phyloP scores from a whole-genome alignment of 92 coral and sea anemone species.

The Scolanthus callimorphus region DNA sequence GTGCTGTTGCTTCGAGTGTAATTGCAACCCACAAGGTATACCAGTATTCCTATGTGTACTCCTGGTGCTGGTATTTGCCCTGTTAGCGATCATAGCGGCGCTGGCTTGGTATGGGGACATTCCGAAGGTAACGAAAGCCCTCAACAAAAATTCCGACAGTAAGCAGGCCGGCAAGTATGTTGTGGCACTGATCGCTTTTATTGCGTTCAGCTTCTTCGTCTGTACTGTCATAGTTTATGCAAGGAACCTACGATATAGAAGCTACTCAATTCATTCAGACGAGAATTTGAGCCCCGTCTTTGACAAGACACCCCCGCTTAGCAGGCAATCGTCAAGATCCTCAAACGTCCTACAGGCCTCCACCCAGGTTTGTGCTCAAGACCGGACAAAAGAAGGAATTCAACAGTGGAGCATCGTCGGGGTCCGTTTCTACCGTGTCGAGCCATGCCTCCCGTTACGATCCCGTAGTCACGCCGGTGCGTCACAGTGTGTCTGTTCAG shows the following conservation, averaged over 20 bases:
- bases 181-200: neutral
- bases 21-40: constrained; percentile 35
- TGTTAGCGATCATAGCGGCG: constrained; percentile 11
- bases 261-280: too few relatives aligned
- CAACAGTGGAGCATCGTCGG: too few relatives aligned
- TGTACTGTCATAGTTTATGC: constrained; percentile 5
- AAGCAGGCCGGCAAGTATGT: constrained; percentile 37
- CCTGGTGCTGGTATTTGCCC: neutral
- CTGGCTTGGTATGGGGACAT: constrained; percentile 37
- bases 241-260: neutral
- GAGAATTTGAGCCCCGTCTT: too few relatives aligned
- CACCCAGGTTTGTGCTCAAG: too few relatives aligned
- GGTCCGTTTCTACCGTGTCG: too few relatives aligned
- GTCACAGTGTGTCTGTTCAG: too few relatives aligned
- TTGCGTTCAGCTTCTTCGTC: constrained; percentile 2
- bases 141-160: constrained; percentile 9
- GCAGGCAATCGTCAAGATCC: too few relatives aligned
- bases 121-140: neutral
- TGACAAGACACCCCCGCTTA: too few relatives aligned
- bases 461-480: too few relatives aligned
- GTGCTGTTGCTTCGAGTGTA: constrained; percentile 37
- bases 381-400: too few relatives aligned
- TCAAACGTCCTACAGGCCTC: too few relatives aligned
- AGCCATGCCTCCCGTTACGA: too few relatives aligned
- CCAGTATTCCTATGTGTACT: constrained; percentile 30